phyloP scores from a whole-genome alignment of 2,888 invertebrate species.

The Andricus curvator region DNA sequence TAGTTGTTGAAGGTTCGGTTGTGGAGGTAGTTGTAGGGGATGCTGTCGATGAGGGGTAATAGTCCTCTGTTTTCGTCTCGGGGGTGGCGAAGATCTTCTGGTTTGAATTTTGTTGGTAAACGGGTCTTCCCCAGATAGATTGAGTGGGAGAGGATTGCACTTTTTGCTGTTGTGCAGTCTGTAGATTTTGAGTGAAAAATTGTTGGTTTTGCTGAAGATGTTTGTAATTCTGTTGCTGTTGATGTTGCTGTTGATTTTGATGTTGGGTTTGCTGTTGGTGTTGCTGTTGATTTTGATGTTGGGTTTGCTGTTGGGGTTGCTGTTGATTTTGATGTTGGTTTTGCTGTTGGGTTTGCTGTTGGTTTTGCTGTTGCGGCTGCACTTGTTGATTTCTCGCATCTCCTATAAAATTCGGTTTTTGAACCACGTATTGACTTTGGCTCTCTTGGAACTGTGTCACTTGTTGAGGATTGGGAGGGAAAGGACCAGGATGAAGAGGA shows the following conservation, averaged over 20 bases:
- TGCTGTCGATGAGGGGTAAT: conserved; percentile 79
- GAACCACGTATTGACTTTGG: conserved; percentile 44
- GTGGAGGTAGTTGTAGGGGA: conserved; percentile 76
- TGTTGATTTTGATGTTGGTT: conserved; percentile 68
- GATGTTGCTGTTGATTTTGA: conserved; percentile 64
- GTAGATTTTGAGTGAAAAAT: conserved; percentile 67
- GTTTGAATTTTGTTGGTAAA: conserved; percentile 59
- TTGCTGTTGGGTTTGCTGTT: conserved; percentile 67
- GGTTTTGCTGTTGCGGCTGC: conserved; percentile 66
- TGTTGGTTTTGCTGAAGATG: conserved; percentile 67
- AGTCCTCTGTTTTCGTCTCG: conserved; percentile 67
- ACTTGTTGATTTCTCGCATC: conserved; percentile 51
- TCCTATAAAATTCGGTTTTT: conserved; percentile 42
- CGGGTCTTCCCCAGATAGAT: conserved; percentile 72
- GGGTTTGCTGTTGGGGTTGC: conserved; percentile 55
- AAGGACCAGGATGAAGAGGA: conserved; percentile 75
- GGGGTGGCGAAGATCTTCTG: conserved; percentile 75
- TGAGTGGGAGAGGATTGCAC: conserved; percentile 67
- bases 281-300: conserved; percentile 64
- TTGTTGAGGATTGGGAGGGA: conserved; percentile 69
- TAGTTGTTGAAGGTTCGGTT: conserved; percentile 78
- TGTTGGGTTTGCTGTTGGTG: conserved; percentile 64
- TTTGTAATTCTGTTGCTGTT: conserved; percentile 68
- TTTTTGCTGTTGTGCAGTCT: conserved; percentile 71
- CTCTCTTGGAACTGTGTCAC: conserved; percentile 53